Percentiles rank a stretch among this genome's conserved stretches.
These are phyloP conservation scores for Acyrthosiphon pisum DNA, from an alignment of 1,140 invertebrate species.

Conservation along the genomic window DNA sequence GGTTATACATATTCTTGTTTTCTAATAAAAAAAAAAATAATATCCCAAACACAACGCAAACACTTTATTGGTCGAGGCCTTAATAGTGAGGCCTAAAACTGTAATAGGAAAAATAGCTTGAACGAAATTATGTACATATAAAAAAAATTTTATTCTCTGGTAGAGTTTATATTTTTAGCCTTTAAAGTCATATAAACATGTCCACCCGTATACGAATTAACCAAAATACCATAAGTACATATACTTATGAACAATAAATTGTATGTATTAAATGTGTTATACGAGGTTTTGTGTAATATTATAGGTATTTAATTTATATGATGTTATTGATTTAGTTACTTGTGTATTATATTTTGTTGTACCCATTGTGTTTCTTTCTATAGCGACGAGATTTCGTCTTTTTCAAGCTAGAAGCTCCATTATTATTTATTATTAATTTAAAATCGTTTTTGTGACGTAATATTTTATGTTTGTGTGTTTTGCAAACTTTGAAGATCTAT, in stretches of 20 bases:
- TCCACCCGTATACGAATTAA: background rate
- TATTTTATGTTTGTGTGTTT: background rate
- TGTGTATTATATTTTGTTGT: background rate
- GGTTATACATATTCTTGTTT: too few species aligned
- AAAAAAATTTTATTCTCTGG: background rate
- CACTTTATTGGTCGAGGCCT: too few species aligned
- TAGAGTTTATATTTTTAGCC: background rate
- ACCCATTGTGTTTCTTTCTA: background rate
- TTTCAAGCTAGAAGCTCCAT: background rate
- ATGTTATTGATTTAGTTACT: background rate
- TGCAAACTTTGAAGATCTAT: background rate
- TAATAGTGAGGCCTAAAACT: too few species aligned
- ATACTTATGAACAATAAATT: background rate
- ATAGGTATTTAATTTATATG: background rate
- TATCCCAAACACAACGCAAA: too few species aligned
- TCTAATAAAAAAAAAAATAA: too few species aligned
- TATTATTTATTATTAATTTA: conserved; percentile 13
- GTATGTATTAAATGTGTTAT: background rate
- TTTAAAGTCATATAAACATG: background rate
- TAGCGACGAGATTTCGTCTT: background rate
- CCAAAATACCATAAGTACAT: background rate
- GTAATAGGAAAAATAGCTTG: background rate
- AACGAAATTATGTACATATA: background rate
- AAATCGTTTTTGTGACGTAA: background rate
- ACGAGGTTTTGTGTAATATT: background rate